Evolutionary conservation across 2,113 vertebrate genomes (phyloP), one percentile per base, ranked within the genome.

Genomic region (Seriola aureovittata): DNA sequence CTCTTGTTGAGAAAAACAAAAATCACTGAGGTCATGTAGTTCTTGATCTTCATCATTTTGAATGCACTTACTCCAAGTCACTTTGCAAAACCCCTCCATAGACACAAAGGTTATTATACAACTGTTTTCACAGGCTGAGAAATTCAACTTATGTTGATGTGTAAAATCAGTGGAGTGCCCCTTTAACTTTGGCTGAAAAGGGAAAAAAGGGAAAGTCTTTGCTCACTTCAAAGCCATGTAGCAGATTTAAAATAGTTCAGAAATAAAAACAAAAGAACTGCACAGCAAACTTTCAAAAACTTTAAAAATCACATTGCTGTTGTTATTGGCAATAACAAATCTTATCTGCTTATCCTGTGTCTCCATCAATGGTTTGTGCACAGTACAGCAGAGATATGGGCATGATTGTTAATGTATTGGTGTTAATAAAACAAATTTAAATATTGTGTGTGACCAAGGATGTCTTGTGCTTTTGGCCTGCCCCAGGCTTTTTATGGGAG

Each of bases 401-500:
- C 8, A 25, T 74, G 50, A 60, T 40, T 68, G 32, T 65, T 21
- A 78, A 81, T 63, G 9, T 64, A 58, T 23, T 36, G 59, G 54
- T 54, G 52, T 58, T 89, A 74, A 87, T 89, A 84, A 88, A 91
- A 52, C 69, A 42, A 62, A 85, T 87, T 89, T 72, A 67, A 85
- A 87, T 16, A 14, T 38, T 63, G 50, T 71, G 50, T 69, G 25
- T 58, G 71, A 44, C 50, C 3, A 17, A 0, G 0, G 23, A 23
- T 80, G 58, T 55, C 57, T 55, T 59, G 71, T 67, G 62, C 87
- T 82, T 82, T 78, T 29, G 60, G 77, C 25, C 60, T 68, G 85
- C 83, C 89, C 13, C 42, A 25, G 84, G 89, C 81, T 58, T 73
- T 92, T 82, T 76, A 65, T 72, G 36, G 66, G 64, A 50, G 65